Conservation (phyloP, 2,888 invertebrate genomes). For the Unio pictorum region DNA sequence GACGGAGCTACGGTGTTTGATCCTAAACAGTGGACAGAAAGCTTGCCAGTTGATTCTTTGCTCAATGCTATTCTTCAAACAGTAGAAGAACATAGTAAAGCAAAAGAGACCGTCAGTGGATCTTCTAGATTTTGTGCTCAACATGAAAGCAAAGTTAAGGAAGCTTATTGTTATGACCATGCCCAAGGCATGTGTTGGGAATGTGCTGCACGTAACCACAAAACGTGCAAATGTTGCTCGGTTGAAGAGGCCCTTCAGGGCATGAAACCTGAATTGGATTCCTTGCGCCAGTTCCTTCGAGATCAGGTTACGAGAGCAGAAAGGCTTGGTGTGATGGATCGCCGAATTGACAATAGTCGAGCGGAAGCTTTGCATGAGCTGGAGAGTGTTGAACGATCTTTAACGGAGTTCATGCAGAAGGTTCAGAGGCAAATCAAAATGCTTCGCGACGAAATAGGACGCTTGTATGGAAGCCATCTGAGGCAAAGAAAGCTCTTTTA, state of each 20-base stretch:
- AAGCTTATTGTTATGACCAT: slow-evolving; percentile 29
- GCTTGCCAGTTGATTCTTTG: slow-evolving; percentile 17
- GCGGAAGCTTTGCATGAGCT: slow-evolving; percentile 7
- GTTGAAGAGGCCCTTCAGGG: slow-evolving; percentile 14
- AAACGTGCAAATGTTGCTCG: slow-evolving; percentile 17
- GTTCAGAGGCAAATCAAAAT: slow-evolving; percentile 14
- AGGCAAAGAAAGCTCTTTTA: slow-evolving; percentile 20
- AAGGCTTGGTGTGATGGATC: slow-evolving; percentile 16
- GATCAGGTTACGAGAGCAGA: slow-evolving; percentile 14
- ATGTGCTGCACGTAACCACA: slow-evolving; percentile 24
- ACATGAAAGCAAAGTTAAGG: slow-evolving; percentile 17
- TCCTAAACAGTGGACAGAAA: slow-evolving; percentile 12
- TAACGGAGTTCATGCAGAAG: not conserved
- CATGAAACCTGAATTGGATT: slow-evolving; percentile 13
- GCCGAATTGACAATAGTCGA: slow-evolving; percentile 16
- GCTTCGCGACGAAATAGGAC: slow-evolving; percentile 12
- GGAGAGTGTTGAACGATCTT: slow-evolving; percentile 13
- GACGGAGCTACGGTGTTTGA: slow-evolving; percentile 3
- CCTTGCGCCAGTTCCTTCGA: slow-evolving; percentile 4
- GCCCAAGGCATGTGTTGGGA: slow-evolving; percentile 24
- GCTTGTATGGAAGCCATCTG: slow-evolving; percentile 9
- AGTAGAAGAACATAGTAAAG: slow-evolving; percentile 11
- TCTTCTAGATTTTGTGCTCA: slow-evolving; percentile 6
- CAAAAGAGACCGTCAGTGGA: not conserved
- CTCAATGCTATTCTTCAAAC: slow-evolving; percentile 17